Base-by-base conservation (phyloP, 2,113 vertebrate species). In the Cygnus atratus region DNA sequence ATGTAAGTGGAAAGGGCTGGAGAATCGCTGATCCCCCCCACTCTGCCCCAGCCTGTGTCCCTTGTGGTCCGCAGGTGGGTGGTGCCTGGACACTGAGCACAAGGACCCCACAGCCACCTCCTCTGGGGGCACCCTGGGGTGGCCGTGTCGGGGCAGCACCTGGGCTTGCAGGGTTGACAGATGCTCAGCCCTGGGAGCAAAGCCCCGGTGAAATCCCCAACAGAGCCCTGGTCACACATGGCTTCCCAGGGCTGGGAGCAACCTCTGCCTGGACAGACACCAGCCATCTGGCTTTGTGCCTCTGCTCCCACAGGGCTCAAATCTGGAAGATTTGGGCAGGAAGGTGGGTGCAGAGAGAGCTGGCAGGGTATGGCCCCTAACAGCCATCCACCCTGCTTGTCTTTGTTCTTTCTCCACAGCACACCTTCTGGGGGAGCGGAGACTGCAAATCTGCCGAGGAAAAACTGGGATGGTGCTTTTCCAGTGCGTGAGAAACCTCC, bases 401-500 rank as follows among this genome's bases (percentile, higher is more conserved):
- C 94, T 97, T 92, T 95, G 95, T 95, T 90, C 91, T 89, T 37
- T 39, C 74, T 59, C 22, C 84, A 4, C 61, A 29, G 84, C 57
- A 1, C 76, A 74, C 65, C 89, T 91, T 75, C 67, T 15, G 59
- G 77, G 77, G 68, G 31, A 46, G 18, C 6, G 3, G 33, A 5
- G 44, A 18, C 75, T 0, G 26, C 24, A 24, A 41, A 22, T 33
- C 78, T 65, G 24, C 37, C 7, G 0, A 13, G 84, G 14, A 29
- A 10, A 18, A 37, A 1, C 74, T 0, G 48, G n/a, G 58, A 13
- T 52, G 48, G 62, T 16, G 74, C 87, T 71, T 71, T 17, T 15
- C 43, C 79, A 2, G 43, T 0, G 83, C 63, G 74, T 77, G 8
- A 29, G 58, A 68, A 66, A 37, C 29, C 91, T 58, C 33, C 6